Evolutionary conservation across 2,797 vertebrate genomes (phyloP), one percentile per base, ranked within the genome.

Genomic region (Bradypodion ventrale): DNA sequence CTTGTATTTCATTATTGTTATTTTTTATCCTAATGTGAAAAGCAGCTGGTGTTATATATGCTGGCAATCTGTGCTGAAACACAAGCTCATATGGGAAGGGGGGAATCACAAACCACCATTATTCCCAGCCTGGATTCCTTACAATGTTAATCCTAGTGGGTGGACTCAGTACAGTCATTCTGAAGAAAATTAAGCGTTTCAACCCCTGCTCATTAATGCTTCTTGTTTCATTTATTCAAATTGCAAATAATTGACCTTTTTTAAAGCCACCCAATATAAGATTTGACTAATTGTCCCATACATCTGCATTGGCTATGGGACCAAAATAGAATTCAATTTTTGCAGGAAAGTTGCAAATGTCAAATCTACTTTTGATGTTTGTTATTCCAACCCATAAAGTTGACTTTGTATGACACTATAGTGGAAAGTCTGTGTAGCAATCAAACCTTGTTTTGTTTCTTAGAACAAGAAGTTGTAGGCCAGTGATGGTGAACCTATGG

Each of bases 11-110:
- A 76, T 81, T 81, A 85, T 76, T 81, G 66, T 76, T 60, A 13
- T 42, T 32, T 65, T 65, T n/a, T 7, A 1, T 1, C 35, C 32
- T 29, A 73, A 49, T 82, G 49, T 83, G 82, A 86, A 74, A 85
- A 85, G 84, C 81, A 88, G 78, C 60, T 87, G 89, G 80, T 81
- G 85, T 0, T 74, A 29, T 72, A 74, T 40, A 85, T 19, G 75
- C 63, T 83, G 69, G 88, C 88, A 92, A 82, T 46, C 86, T 87
- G 65, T 19, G 77, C 2, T 81, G 73, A 90, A 90, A 85, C 32
- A 46, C 72, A 80, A 88, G 76, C 56, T 89, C 72, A 0, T 0
- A 15, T 46, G 16, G 83, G 73, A 77, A 42, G 79, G 60, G 63
- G 6, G 66, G 37, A 10, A 46, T 85, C 77, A 85, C 86, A 86